Evolutionary conservation across 1,140 invertebrate species (phyloP).

Genomic region (Macrostomum lignano): DNA sequence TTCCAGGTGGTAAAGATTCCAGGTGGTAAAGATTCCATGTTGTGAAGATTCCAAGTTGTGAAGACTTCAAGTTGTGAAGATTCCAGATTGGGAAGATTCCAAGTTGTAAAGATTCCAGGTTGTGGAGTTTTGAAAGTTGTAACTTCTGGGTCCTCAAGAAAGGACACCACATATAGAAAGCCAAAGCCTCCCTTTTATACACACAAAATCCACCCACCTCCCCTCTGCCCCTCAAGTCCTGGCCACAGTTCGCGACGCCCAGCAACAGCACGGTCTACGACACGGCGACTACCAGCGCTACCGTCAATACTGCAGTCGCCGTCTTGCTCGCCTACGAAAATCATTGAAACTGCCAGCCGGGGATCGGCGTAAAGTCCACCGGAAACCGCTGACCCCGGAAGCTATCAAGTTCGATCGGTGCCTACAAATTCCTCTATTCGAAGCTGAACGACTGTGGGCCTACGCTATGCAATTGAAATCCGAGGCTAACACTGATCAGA

Average conservation of each 20-base stretch:
- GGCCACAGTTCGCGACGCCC: slow-evolving; percentile 66
- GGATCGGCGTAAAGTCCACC: slow-evolving; percentile 54
- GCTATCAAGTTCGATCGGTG: slow-evolving; percentile 49
- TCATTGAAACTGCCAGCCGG: slow-evolving; percentile 70
- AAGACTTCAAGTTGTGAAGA: too few relatives aligned
- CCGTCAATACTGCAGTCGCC: slow-evolving; percentile 59
- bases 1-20: too few relatives aligned
- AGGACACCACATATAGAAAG: too few relatives aligned
- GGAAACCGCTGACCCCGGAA: slow-evolving; percentile 46
- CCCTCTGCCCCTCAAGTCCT: too few relatives aligned
- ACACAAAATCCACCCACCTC: too few relatives aligned
- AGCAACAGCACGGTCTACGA: slow-evolving; percentile 81
- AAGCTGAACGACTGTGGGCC: slow-evolving; percentile 68
- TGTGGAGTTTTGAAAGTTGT: too few relatives aligned
- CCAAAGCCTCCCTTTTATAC: too few relatives aligned
- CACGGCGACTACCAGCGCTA: slow-evolving; percentile 91
- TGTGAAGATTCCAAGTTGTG: too few relatives aligned
- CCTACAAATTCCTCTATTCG: slow-evolving; percentile 54
- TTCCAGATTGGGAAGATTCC: too few relatives aligned
- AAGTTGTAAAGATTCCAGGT: too few relatives aligned
- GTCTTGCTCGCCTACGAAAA: slow-evolving; percentile 58
- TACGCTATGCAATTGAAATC: slow-evolving; percentile 77
- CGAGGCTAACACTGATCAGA: slow-evolving; percentile 67
- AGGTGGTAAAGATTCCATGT: too few relatives aligned
- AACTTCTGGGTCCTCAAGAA: too few relatives aligned